phyloP scores from a whole-genome alignment of 1,140 invertebrate genomes.

The Apolygus lucorum region DNA sequence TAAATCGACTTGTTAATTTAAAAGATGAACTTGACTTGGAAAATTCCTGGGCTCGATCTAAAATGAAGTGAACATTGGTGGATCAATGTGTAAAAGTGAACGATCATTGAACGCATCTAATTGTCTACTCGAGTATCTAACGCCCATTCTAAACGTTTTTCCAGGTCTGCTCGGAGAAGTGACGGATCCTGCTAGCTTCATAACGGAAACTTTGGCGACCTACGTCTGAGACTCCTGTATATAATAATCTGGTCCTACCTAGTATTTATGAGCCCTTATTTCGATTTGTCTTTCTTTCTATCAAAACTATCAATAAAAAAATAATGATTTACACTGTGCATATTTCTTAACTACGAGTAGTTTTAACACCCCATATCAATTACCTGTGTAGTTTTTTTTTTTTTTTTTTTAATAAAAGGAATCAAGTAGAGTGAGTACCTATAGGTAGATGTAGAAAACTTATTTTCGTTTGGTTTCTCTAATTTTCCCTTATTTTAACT shows the following conservation, averaged over 20 bases:
- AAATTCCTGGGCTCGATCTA: no score
- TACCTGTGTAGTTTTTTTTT: no score
- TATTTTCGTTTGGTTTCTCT: no score
- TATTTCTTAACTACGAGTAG: no score
- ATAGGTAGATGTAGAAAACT: no score
- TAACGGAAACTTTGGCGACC: slow-evolving; percentile 40
- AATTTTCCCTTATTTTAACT: no score
- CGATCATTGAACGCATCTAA: neutral
- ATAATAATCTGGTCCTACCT: neutral
- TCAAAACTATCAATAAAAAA: no score
- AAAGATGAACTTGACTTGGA: neutral
- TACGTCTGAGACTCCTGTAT: slow-evolving; percentile 2
- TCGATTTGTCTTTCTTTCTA: no score
- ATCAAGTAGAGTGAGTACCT: no score
- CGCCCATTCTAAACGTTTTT: slow-evolving; percentile 38
- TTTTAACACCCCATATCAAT: no score
- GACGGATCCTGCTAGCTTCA: slow-evolving; percentile 48
- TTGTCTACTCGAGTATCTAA: slow-evolving; percentile 16
- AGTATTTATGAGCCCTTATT: neutral
- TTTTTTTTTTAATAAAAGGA: no score
- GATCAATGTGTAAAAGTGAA: neutral
- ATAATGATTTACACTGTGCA: no score
- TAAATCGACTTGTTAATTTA: neutral
- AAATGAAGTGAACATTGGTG: neutral
- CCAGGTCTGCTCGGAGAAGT: slow-evolving; percentile 55